These are phyloP conservation scores for Pyrocephalus nanus DNA, from an alignment of 2,797 vertebrate species.

Conservation along the genomic window DNA sequence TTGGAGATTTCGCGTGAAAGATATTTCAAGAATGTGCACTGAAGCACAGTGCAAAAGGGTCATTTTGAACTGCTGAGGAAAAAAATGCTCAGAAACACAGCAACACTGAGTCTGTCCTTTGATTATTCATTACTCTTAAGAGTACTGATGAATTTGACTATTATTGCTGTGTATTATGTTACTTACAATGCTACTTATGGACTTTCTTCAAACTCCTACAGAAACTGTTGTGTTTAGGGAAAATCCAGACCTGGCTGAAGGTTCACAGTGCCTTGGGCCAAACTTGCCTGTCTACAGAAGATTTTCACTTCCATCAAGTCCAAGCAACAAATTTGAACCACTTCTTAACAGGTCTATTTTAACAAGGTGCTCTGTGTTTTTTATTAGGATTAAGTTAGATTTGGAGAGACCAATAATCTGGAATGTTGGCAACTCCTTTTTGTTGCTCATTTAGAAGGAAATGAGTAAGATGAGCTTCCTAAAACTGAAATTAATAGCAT, in stretches of 20 bases:
- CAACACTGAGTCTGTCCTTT: background rate
- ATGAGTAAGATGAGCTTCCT: background rate
- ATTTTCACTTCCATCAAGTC: background rate
- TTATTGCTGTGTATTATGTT: background rate
- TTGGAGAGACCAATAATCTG: background rate
- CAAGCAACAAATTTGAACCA: background rate
- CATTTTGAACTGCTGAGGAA: background rate
- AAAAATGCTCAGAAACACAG: background rate
- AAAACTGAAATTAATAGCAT: background rate
- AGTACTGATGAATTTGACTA: background rate
- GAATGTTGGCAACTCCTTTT: background rate
- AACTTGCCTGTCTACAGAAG: background rate
- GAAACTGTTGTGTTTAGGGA: background rate
- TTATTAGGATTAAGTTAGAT: background rate
- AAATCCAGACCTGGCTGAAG: background rate
- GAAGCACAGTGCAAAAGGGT: background rate
- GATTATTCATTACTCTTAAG: background rate
- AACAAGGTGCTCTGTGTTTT: background rate
- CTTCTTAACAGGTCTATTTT: background rate
- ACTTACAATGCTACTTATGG: background rate
- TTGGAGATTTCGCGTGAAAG: slow-evolving; percentile 5
- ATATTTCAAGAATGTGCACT: background rate
- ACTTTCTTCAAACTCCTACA: background rate
- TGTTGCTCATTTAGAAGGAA: background rate
- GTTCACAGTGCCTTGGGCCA: background rate